Evolutionary conservation across 2,888 invertebrate species (phyloP).

Genomic region (Entomobrya proxima): DNA sequence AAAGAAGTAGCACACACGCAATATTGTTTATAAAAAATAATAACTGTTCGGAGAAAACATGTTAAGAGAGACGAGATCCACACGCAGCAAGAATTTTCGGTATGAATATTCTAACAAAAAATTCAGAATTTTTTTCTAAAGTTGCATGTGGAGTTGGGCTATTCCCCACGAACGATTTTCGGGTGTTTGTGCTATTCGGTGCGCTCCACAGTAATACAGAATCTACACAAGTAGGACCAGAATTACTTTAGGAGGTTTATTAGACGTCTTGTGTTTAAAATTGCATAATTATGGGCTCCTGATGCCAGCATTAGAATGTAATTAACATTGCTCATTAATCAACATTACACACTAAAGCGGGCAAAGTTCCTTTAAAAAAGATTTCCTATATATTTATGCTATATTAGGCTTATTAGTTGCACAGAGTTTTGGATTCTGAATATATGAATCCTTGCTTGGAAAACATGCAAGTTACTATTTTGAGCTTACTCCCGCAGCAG

Average conservation of each 20-base stretch:
- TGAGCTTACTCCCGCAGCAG: no score
- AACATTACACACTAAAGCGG: slow-evolving; percentile 67
- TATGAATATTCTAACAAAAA: slow-evolving; percentile 17
- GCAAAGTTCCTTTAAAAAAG: slow-evolving; percentile 55
- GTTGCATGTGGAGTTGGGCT: background rate
- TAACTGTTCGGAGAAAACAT: no score
- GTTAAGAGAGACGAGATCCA: no score
- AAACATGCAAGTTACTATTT: no score
- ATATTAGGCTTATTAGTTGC: slow-evolving; percentile 37
- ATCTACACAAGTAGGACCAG: slow-evolving; percentile 7
- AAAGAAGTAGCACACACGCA: no score
- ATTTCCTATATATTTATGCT: slow-evolving; percentile 43
- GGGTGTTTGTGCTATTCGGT: no score
- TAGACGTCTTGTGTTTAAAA: slow-evolving; percentile 65
- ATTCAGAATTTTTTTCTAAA: background rate
- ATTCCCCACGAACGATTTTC: no score
- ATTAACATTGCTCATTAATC: slow-evolving; percentile 75
- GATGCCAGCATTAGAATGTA: slow-evolving; percentile 75
- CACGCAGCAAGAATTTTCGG: background rate
- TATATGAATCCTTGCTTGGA: no score
- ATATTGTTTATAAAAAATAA: no score
- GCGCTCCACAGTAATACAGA: background rate
- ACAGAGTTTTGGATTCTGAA: no score
- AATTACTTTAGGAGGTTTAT: slow-evolving; percentile 67
- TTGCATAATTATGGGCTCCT: slow-evolving; percentile 74